Conservation (phyloP, 1,140 invertebrate genomes). For the Meloidogyne hapla region DNA sequence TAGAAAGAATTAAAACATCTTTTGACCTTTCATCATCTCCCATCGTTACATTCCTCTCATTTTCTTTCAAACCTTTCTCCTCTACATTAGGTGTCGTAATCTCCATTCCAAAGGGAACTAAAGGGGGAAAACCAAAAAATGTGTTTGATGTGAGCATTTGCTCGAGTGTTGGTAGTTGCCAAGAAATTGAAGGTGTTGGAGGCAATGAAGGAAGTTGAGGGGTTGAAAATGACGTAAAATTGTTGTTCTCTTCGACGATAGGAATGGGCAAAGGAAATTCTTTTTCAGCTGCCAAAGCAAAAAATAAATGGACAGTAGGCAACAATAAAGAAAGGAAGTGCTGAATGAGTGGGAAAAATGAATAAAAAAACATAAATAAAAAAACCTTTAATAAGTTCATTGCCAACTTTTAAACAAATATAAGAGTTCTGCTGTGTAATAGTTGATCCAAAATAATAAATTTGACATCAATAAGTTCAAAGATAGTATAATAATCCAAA, state of each 20-base stretch:
- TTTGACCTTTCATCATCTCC: not conserved
- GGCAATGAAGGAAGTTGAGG: not conserved
- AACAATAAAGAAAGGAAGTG: not conserved
- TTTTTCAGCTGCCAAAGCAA: not conserved
- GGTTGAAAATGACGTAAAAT: not conserved
- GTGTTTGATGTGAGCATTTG: not conserved
- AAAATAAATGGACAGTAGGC: not conserved
- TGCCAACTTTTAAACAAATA: not conserved
- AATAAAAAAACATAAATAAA: not conserved
- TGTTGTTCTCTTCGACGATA: not conserved
- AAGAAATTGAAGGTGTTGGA: not conserved
- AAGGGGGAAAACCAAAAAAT: not conserved
- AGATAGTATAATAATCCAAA: not conserved
- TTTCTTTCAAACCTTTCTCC: not conserved
- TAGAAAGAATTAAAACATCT: not conserved
- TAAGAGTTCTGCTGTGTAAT: not conserved
- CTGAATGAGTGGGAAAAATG: not conserved
- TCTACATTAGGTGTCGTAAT: not conserved
- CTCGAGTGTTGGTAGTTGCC: not conserved
- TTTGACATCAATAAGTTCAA: not conserved
- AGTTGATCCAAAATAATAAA: not conserved
- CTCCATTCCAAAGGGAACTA: slow-evolving; percentile 5
- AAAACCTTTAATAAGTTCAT: not conserved
- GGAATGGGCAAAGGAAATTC: not conserved
- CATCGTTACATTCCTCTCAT: not conserved